Percentiles rank a stretch among this genome's conserved stretches.
These are phyloP conservation scores for Melolontha melolontha DNA, from an alignment of 2,888 invertebrate species.

Conservation along the genomic window DNA sequence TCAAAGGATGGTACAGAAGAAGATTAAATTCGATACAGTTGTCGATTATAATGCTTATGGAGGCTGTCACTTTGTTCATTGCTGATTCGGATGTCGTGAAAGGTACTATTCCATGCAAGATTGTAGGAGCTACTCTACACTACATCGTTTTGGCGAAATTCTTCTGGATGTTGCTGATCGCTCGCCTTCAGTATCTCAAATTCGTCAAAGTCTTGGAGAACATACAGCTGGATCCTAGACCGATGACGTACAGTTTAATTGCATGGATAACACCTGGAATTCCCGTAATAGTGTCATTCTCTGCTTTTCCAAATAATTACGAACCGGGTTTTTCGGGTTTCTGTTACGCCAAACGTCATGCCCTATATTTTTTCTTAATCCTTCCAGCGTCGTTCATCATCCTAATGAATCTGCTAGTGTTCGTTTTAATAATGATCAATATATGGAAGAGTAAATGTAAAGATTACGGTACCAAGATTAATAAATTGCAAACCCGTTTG, in stretches of 20 bases:
- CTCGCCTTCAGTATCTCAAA: constrained; percentile 20
- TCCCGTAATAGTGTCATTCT: constrained; percentile 12
- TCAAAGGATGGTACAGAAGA: constrained; percentile 34
- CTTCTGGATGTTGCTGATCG: constrained; percentile 31
- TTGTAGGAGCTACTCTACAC: constrained; percentile 30
- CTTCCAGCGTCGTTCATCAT: constrained; percentile 24
- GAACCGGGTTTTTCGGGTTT: constrained; percentile 33
- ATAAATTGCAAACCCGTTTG: constrained; percentile 11
- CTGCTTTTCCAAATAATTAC: constrained; percentile 28
- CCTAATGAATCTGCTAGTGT: constrained; percentile 24
- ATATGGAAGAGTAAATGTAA: constrained; percentile 24
- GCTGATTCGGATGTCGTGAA: constrained; percentile 4
- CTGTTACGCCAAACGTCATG: constrained; percentile 33
- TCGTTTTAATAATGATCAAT: constrained; percentile 28
- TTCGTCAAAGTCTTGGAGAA: constrained; percentile 33
- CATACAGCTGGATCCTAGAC: background rate
- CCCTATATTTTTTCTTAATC: constrained; percentile 26
- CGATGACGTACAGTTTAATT: constrained; percentile 12
- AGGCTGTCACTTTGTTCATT: constrained; percentile 20
- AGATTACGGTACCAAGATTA: constrained; percentile 19
- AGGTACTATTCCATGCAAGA: constrained; percentile 9
- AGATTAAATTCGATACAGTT: constrained; percentile 38
- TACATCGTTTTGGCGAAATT: constrained; percentile 38
- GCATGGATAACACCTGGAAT: constrained; percentile 23
- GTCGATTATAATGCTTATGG: constrained; percentile 17